These are phyloP conservation scores for Coregonus sp. DNA, from an alignment of 2,797 vertebrate genomes.

Conservation along the genomic window DNA sequence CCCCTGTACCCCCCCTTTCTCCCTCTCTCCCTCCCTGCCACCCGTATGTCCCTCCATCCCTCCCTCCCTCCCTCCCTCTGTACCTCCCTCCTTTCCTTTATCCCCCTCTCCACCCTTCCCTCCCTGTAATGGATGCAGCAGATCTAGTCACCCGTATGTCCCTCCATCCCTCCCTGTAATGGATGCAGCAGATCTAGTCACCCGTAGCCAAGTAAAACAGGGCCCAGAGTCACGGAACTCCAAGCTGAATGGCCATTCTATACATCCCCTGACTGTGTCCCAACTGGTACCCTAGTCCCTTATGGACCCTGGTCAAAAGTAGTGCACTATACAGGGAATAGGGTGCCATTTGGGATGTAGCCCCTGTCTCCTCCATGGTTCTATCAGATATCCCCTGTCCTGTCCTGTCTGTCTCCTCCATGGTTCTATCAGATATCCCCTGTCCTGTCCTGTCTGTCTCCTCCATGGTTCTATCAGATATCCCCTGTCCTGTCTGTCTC, in stretches of 20 bases:
- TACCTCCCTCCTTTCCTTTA: conserved; percentile 36
- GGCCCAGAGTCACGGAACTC: conserved; percentile 63
- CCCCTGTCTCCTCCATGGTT: not conserved
- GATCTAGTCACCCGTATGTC: conserved; percentile 33
- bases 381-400: no score
- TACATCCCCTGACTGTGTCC: conserved; percentile 17
- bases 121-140: conserved; percentile 73
- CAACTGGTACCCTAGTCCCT: no score
- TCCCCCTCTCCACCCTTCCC: conserved; percentile 7
- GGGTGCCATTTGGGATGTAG: no score
- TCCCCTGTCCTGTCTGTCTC: no score
- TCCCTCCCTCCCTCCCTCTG: conserved; percentile 31
- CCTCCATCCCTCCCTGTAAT: conserved; percentile 57
- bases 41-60: no score
- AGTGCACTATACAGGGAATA: no score
- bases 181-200: conserved; percentile 65
- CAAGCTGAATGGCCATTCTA: conserved; percentile 36
- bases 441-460: no score
- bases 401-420: no score
- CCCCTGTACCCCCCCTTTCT: not conserved
- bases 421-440: no score
- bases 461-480: no score
- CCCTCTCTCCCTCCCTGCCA: not conserved
- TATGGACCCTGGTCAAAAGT: no score
- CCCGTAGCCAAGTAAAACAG: conserved; percentile 63